These are phyloP conservation scores for Euschistus heros DNA, from an alignment of 1,140 invertebrate genomes.

Conservation along the genomic window DNA sequence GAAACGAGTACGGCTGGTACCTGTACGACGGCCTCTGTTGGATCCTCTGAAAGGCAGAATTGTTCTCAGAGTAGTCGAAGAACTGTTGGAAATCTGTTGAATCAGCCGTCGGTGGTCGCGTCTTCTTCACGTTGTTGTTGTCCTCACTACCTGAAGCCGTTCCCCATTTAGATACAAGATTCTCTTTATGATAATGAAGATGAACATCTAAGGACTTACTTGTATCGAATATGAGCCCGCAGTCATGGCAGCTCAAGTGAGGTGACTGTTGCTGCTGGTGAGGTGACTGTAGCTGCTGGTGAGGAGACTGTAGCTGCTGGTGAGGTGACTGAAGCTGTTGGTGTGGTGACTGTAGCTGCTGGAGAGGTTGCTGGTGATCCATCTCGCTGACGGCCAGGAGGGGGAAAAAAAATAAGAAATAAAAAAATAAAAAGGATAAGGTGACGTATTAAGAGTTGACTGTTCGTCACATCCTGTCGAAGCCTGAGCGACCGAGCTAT, in stretches of 20 bases:
- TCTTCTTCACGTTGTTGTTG: slow-evolving; percentile 48
- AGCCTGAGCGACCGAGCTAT: background rate
- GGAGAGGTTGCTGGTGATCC: slow-evolving; percentile 15
- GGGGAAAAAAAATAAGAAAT: slow-evolving; percentile 19
- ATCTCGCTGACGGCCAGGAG: slow-evolving; percentile 20
- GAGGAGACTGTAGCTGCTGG: slow-evolving; percentile 10
- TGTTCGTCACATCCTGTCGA: slow-evolving; percentile 8
- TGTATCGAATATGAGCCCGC: slow-evolving; percentile 59
- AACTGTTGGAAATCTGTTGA: slow-evolving; percentile 48
- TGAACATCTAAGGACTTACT: slow-evolving; percentile 64
- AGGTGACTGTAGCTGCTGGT: slow-evolving; percentile 20
- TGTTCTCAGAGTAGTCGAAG: slow-evolving; percentile 36
- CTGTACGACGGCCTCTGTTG: slow-evolving; percentile 19
- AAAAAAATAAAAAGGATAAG: slow-evolving; percentile 15
- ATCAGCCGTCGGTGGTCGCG: slow-evolving; percentile 41
- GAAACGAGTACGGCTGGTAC: slow-evolving; percentile 32
- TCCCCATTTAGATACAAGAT: slow-evolving; percentile 58
- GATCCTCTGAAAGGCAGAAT: slow-evolving; percentile 33
- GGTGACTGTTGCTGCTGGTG: slow-evolving; percentile 4
- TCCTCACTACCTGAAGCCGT: slow-evolving; percentile 31
- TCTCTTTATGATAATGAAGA: slow-evolving; percentile 65
- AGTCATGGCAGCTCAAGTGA: slow-evolving; percentile 50
- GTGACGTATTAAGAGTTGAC: slow-evolving; percentile 9
- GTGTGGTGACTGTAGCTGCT: slow-evolving; percentile 9
- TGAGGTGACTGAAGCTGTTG: slow-evolving; percentile 14